Conservation (phyloP, 2,113 vertebrate species). For the Centropristis striata region DNA sequence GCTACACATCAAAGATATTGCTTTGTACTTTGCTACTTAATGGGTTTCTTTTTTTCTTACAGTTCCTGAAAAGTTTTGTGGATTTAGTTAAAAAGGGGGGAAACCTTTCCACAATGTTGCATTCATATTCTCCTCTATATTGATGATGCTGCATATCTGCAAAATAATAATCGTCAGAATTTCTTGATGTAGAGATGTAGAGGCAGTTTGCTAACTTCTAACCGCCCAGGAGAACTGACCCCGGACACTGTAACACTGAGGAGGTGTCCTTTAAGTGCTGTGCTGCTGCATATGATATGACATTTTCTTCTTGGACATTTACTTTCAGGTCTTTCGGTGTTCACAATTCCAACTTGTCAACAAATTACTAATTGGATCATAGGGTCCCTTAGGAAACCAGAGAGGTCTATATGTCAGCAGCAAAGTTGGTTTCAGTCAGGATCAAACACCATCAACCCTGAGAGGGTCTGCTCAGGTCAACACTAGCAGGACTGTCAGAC, state of each 20-base stretch:
- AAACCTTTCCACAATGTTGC: neutral
- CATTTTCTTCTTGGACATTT: slow-evolving; percentile 39
- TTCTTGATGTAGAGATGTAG: neutral
- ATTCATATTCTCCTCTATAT: neutral
- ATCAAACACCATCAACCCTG: slow-evolving; percentile 26
- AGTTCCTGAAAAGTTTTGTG: neutral
- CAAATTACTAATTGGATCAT: slow-evolving; percentile 64
- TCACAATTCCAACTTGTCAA: slow-evolving; percentile 48
- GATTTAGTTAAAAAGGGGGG: neutral
- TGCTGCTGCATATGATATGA: slow-evolving; percentile 34
- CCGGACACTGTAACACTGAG: neutral
- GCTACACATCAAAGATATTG: slow-evolving; percentile 8
- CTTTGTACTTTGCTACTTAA: slow-evolving; percentile 2
- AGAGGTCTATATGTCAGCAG: slow-evolving; percentile 52
- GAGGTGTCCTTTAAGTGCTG: slow-evolving; percentile 12
- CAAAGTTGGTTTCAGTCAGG: slow-evolving; percentile 40
- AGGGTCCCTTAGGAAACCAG: slow-evolving; percentile 22
- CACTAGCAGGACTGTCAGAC: slow-evolving; percentile 21
- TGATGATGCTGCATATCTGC: slow-evolving; percentile 15
- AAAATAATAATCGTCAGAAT: neutral
- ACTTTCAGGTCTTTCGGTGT: slow-evolving; percentile 31
- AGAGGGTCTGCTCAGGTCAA: slow-evolving; percentile 47
- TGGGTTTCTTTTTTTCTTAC: neutral
- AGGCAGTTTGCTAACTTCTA: neutral
- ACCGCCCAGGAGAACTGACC: slow-evolving; percentile 1